Percentiles rank a stretch among this genome's conserved stretches.
phyloP scores from a whole-genome alignment of 2,113 vertebrate species.

The Motacilla tschutschensis region DNA sequence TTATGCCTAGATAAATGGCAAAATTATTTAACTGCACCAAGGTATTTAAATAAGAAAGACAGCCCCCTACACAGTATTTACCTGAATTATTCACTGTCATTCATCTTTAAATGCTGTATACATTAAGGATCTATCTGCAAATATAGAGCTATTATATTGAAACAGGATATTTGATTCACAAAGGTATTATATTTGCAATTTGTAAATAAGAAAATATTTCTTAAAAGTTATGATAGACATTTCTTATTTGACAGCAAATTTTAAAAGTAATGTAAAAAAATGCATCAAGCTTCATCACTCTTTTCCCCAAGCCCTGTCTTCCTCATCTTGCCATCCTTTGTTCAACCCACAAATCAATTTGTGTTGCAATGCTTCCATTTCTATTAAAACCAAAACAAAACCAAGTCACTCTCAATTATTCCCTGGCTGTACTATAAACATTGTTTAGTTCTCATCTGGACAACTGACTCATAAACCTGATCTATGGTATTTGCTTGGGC shows the following conservation, averaged over 20 bases:
- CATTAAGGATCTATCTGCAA: neutral
- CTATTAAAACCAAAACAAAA: neutral
- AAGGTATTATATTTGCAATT: neutral
- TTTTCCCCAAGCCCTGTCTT: neutral
- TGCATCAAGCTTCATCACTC: neutral
- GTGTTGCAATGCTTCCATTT: neutral
- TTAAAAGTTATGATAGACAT: neutral
- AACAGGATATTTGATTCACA: neutral
- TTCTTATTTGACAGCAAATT: neutral
- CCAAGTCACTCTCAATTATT: neutral
- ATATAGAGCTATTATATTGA: neutral
- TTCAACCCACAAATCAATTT: neutral
- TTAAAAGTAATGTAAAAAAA: neutral
- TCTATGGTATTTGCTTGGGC: neutral
- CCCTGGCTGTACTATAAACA: neutral
- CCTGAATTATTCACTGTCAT: neutral
- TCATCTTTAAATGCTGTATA: neutral
- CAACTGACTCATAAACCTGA: neutral
- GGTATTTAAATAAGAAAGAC: neutral
- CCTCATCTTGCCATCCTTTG: neutral
- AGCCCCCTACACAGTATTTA: neutral
- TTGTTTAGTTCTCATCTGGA: neutral
- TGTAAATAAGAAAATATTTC: neutral
- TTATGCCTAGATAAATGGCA: neutral
- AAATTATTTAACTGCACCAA: neutral